Conservation (phyloP, 2,888 invertebrate species). For the Syrphus vitripennis region DNA sequence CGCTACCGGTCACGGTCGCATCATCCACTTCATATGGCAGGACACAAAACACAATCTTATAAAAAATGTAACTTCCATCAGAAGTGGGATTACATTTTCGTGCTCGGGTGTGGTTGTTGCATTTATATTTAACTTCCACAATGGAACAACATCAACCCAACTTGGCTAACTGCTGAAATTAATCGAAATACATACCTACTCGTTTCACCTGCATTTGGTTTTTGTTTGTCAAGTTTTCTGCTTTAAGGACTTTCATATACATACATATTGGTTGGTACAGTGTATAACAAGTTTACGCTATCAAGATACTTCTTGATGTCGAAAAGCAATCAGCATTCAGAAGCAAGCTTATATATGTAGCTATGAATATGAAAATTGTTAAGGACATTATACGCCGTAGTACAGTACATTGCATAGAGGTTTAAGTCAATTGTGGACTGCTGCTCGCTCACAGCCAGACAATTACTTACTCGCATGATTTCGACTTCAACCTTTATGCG, state of each 20-base stretch:
- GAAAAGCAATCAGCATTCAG: conserved; percentile 23
- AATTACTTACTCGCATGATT: background rate
- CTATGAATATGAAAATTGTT: background rate
- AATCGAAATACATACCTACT: conserved; percentile 12
- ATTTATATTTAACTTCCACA: background rate
- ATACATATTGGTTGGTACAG: too few relatives aligned
- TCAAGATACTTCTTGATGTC: background rate
- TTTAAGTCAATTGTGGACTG: background rate
- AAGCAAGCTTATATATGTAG: too few relatives aligned
- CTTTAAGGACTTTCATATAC: background rate
- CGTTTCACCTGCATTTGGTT: background rate
- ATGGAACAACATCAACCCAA: background rate
- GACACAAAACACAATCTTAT: conserved; percentile 17
- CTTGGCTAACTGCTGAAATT: conserved; percentile 3
- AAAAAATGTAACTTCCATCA: conserved; percentile 2
- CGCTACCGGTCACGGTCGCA: background rate
- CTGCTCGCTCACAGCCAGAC: conserved; percentile 29
- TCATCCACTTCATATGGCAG: background rate
- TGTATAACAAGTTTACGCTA: background rate
- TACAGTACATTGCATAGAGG: too few relatives aligned
- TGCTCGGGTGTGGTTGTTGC: background rate
- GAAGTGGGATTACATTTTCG: background rate
- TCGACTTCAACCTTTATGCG: background rate
- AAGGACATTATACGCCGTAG: background rate
- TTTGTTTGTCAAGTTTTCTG: background rate